phyloP scores from a whole-genome alignment of 2,113 vertebrate species.

The Saimiri boliviensis region DNA sequence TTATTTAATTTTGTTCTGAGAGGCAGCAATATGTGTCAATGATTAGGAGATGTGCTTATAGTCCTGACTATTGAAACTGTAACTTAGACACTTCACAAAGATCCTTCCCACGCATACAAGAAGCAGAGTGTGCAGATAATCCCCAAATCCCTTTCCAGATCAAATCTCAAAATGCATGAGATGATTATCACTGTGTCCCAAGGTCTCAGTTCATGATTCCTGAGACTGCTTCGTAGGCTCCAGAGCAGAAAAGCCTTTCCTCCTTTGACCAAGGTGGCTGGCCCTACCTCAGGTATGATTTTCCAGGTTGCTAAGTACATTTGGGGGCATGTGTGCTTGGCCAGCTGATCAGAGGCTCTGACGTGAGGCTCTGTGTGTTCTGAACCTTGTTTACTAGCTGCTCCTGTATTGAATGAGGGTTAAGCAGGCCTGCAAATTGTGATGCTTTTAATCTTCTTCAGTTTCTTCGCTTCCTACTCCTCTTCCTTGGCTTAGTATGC shows the following conservation, averaged over 20 bases:
- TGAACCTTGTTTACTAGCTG: not conserved
- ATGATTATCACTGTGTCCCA: not conserved
- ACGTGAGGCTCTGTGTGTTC: not conserved
- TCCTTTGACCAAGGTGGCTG: not conserved
- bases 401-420: accelerated
- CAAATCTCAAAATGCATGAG: not conserved
- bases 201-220: not conserved
- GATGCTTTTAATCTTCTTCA: not conserved
- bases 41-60: not conserved
- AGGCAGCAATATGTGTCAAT: not conserved
- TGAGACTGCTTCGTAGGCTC: too few relatives aligned
- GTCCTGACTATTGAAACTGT: not conserved
- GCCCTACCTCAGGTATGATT: accelerated
- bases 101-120: not conserved
- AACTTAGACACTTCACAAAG: not conserved
- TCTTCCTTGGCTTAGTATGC: not conserved
- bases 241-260: not conserved
- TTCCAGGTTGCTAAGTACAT: not conserved
- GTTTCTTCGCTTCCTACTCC: not conserved
- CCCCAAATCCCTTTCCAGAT: not conserved
- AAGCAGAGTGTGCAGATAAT: not conserved
- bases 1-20: conserved; percentile 11
- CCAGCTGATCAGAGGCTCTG: not conserved
- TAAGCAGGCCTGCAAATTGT: accelerated
- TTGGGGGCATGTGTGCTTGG: not conserved